Evolutionary conservation across 2,113 vertebrate genomes (phyloP).

Genomic region (Microtus montanus): DNA sequence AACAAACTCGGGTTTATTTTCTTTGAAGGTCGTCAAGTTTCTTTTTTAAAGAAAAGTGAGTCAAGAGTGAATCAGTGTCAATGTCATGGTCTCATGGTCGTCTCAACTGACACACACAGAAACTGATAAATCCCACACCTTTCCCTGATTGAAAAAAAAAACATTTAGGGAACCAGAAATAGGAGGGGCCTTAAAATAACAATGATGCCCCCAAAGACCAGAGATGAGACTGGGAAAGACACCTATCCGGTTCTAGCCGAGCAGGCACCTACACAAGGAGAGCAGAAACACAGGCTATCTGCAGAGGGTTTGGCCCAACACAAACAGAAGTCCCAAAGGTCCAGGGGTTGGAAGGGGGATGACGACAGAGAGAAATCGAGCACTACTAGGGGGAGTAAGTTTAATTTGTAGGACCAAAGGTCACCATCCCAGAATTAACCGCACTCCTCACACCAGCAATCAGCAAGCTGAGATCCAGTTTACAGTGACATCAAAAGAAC

Average conservation of each 20-base stretch:
- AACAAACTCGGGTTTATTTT: not conserved
- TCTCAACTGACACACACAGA: not conserved
- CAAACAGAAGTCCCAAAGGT: not conserved
- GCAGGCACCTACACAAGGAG: not conserved
- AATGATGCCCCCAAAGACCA: not conserved
- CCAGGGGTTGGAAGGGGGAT: not conserved
- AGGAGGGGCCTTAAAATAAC: not conserved
- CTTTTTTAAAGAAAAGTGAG: slow-evolving; percentile 21
- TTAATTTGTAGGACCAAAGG: not conserved
- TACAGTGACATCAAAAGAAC: not conserved
- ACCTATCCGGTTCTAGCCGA: not conserved
- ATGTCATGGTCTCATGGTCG: not conserved
- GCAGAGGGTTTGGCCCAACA: not conserved
- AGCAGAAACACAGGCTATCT: not conserved
- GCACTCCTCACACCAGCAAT: not conserved
- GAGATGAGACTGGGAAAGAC: not conserved
- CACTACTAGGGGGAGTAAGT: not conserved
- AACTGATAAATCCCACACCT: not conserved
- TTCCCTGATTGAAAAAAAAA: not conserved
- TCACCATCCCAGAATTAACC: not conserved
- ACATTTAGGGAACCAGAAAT: not conserved
- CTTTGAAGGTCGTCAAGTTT: not conserved
- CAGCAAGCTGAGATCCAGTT: not conserved
- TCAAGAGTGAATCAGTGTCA: not conserved
- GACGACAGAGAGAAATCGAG: not conserved